These are phyloP conservation scores for Suncus etruscus DNA, from an alignment of 2,113 vertebrate species.

Conservation along the genomic window DNA sequence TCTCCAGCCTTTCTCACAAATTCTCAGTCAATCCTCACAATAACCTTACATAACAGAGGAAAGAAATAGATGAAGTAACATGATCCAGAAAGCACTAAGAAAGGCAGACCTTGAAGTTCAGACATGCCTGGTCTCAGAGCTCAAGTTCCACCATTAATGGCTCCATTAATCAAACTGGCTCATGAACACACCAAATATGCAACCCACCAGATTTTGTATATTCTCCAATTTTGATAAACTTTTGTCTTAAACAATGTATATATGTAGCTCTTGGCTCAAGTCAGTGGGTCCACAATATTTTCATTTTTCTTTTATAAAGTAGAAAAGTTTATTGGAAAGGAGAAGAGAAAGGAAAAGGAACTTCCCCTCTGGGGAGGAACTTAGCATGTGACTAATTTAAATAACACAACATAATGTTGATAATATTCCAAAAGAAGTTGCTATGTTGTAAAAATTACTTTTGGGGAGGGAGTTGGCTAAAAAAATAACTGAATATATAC, in stretches of 20 bases:
- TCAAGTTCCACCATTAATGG: neutral
- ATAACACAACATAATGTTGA: neutral
- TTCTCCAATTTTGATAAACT: neutral
- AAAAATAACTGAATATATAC: neutral
- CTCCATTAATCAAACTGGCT: neutral
- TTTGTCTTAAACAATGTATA: slow-evolving; percentile 27
- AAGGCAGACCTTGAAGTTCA: neutral
- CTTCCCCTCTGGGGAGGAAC: too few species aligned
- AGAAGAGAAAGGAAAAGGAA: too few species aligned
- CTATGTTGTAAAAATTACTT: neutral
- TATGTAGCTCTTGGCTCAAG: slow-evolving; percentile 14
- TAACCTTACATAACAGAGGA: neutral
- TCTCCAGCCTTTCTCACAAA: neutral
- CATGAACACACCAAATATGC: neutral
- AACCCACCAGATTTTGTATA: neutral
- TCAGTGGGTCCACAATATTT: neutral
- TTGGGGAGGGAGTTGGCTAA: neutral
- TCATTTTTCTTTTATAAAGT: too few species aligned
- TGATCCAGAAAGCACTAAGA: neutral
- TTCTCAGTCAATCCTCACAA: neutral
- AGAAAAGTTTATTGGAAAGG: too few species aligned
- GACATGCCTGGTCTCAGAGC: neutral
- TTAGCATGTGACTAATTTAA: too few species aligned
- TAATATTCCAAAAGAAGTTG: slow-evolving; percentile 24
- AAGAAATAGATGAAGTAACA: too few species aligned